Conservation (phyloP, 2,113 vertebrate genomes). For the Pica pica region DNA sequence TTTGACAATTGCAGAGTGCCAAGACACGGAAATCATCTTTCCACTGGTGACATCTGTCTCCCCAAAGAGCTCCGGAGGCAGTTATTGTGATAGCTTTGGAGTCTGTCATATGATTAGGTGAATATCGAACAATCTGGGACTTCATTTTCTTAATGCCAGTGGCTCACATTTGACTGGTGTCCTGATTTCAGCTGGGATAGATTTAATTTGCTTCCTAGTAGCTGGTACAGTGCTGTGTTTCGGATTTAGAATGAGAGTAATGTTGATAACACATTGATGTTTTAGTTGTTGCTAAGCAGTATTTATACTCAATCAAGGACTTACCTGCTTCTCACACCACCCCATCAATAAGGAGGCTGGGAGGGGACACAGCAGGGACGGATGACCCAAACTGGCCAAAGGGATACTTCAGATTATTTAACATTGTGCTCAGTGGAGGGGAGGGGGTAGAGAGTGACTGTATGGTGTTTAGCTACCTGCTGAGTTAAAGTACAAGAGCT, state of each 20-base stretch:
- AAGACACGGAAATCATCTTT: constrained; percentile 38
- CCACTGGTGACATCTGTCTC: constrained; percentile 50
- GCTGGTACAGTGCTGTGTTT: background rate
- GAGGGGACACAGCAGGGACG: background rate
- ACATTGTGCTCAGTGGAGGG: background rate
- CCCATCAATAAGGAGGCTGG: background rate
- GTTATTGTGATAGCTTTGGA: constrained; percentile 47
- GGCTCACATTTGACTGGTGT: background rate
- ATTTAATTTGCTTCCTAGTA: background rate
- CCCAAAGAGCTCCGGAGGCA: constrained; percentile 29
- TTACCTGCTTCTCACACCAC: background rate
- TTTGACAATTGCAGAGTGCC: constrained; percentile 26
- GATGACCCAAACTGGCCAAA: background rate
- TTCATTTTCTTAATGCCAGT: constrained; percentile 21
- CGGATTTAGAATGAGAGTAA: background rate
- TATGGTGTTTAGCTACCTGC: background rate
- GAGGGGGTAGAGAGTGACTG: background rate
- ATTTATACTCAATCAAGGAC: background rate
- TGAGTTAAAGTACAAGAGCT: background rate
- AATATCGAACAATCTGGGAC: constrained; percentile 40
- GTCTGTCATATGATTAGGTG: constrained; percentile 33
- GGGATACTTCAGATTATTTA: background rate
- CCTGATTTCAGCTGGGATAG: background rate
- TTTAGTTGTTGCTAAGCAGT: background rate
- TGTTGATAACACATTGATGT: background rate